Conservation (phyloP, 1,140 invertebrate species). For the Drosophila virilis region DNA sequence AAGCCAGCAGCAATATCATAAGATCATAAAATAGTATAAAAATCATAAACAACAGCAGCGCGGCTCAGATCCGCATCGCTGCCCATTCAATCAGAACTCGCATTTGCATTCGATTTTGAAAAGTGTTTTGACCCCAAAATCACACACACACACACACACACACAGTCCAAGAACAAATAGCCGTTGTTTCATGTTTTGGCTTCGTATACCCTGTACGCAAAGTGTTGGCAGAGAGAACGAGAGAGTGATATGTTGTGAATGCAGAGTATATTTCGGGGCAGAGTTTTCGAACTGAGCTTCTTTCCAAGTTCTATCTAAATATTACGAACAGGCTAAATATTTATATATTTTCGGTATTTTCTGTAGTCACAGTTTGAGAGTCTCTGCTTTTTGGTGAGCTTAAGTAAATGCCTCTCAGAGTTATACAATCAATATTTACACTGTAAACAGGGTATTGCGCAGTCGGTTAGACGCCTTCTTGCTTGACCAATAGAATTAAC, state of each 20-base stretch:
- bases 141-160: not conserved
- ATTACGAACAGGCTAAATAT: too few species aligned
- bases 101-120: conserved; percentile 47
- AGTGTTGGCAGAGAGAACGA: too few species aligned
- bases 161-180: conserved; percentile 13
- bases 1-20: conserved; percentile 29
- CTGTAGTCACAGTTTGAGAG: too few species aligned
- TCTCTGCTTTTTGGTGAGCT: not conserved
- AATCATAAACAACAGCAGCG: conserved; percentile 43
- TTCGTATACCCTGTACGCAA: too few species aligned
- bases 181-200: not conserved
- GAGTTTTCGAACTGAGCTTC: too few species aligned
- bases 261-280: too few species aligned
- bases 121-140: conserved; percentile 53
- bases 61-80: conserved; percentile 60
- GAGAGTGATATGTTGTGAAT: too few species aligned
- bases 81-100: conserved; percentile 44
- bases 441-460: not conserved
- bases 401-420: too few species aligned
- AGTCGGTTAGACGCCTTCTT: not conserved
- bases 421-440: too few species aligned
- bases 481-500: conserved; percentile 45
- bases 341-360: not conserved
- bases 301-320: too few species aligned
- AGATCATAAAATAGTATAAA: conserved; percentile 25